Percentiles rank a stretch among this genome's conserved stretches.
phyloP scores from a whole-genome alignment of 2,113 vertebrate species.

The Tupaia tana region DNA sequence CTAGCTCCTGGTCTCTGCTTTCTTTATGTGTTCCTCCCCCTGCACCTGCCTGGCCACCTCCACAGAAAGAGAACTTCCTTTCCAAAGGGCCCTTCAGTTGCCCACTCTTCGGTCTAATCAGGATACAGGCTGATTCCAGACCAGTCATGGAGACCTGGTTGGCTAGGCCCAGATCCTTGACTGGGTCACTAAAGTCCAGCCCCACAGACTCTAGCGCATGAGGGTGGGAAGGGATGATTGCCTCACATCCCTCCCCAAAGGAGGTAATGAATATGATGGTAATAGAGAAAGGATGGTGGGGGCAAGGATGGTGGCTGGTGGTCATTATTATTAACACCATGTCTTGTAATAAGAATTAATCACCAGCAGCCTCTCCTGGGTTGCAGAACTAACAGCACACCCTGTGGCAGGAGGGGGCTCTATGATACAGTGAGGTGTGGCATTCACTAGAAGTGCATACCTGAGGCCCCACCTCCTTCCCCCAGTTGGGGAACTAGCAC shows the following conservation, averaged over 20 bases:
- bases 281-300: not conserved
- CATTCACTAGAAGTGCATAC: not conserved
- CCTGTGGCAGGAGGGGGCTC: not conserved
- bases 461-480: not conserved
- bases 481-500: not conserved
- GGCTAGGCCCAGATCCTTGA: not conserved
- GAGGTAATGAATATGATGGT: not conserved
- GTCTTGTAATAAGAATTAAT: not conserved
- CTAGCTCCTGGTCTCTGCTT: not conserved
- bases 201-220: not conserved
- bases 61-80: not conserved
- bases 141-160: not conserved
- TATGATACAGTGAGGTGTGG: rapidly evolving
- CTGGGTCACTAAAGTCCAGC: not conserved
- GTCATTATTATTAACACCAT: rapidly evolving
- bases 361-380: no score
- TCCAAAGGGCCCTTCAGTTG: not conserved
- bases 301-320: not conserved
- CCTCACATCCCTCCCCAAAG: not conserved
- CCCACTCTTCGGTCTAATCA: not conserved
- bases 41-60: not conserved
- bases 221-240: not conserved
- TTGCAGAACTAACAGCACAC: not conserved
- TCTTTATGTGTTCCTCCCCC: not conserved
- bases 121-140: not conserved